phyloP scores from a whole-genome alignment of 2,113 vertebrate genomes.

The Abramis brama region DNA sequence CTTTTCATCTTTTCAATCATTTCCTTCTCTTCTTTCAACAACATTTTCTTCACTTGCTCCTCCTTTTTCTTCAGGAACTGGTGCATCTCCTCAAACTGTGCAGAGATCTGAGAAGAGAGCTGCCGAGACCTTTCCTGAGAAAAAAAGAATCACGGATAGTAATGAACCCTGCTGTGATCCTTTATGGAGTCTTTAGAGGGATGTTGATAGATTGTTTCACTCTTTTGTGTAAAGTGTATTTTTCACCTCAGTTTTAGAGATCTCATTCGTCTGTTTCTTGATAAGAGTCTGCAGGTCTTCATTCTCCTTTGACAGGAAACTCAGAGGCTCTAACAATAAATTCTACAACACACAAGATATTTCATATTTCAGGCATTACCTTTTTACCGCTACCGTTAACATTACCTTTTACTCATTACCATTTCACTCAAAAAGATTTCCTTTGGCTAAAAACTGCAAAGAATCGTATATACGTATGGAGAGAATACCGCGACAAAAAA shows the following conservation, averaged over 20 bases:
- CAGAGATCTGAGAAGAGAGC: conserved; percentile 47
- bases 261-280: conserved; percentile 53
- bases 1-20: conserved; percentile 52
- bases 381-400: too few relatives aligned
- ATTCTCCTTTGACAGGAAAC: conserved; percentile 54
- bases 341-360: conserved; percentile 39
- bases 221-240: not conserved
- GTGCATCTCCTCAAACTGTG: conserved; percentile 60
- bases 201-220: not conserved
- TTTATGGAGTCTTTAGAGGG: not conserved
- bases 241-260: conserved; percentile 56
- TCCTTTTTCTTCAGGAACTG: conserved; percentile 56
- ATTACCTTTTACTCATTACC: too few relatives aligned
- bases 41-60: conserved; percentile 50
- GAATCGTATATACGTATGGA: too few relatives aligned
- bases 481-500: too few relatives aligned
- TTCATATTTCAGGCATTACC: not conserved
- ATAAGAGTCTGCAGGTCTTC: conserved; percentile 50
- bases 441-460: too few relatives aligned
- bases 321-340: conserved; percentile 50
- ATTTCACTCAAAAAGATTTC: too few relatives aligned
- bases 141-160: not conserved
- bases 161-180: not conserved
- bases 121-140: conserved; percentile 52
- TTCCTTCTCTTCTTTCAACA: conserved; percentile 48